Evolutionary conservation across 2,888 invertebrate genomes (phyloP).

Genomic region (Philhelius pedissequus): DNA sequence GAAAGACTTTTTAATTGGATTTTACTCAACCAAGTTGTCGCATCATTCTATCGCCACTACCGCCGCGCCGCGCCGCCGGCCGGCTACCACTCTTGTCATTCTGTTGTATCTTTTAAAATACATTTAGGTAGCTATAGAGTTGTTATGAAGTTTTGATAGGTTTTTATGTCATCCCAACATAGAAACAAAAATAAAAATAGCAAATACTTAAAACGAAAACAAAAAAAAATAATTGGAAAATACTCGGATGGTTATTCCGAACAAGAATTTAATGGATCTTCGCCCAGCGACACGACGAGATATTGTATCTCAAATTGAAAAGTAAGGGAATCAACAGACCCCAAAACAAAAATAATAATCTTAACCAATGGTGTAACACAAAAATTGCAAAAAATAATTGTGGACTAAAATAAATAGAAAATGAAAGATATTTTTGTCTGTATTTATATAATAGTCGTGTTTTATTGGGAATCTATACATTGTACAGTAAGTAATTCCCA

Average conservation of each 20-base stretch:
- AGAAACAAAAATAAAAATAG: conserved; percentile 1
- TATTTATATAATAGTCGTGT: no score
- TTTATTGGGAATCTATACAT: no score
- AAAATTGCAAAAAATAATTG: background rate
- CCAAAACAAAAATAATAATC: background rate
- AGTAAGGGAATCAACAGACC: conserved; percentile 41
- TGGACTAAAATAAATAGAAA: background rate
- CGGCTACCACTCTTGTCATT: no score
- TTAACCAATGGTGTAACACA: background rate
- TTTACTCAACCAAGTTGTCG: conserved; percentile 65
- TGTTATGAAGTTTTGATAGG: background rate
- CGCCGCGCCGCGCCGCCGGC: no score
- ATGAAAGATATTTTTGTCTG: background rate
- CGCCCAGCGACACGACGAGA: conserved; percentile 1
- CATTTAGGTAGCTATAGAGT: background rate
- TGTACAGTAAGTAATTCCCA: no score
- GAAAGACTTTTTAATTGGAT: conserved; percentile 71
- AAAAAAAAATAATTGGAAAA: conserved; percentile 26
- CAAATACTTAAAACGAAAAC: background rate
- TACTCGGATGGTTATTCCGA: conserved; percentile 23
- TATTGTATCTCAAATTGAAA: conserved; percentile 55
- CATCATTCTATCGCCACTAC: conserved; percentile 31
- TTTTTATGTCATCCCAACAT: conserved; percentile 36
- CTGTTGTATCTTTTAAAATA: background rate
- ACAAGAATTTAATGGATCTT: conserved; percentile 50